Conservation (phyloP, 2,888 invertebrate species). For the Drosophila tanythrix region DNA sequence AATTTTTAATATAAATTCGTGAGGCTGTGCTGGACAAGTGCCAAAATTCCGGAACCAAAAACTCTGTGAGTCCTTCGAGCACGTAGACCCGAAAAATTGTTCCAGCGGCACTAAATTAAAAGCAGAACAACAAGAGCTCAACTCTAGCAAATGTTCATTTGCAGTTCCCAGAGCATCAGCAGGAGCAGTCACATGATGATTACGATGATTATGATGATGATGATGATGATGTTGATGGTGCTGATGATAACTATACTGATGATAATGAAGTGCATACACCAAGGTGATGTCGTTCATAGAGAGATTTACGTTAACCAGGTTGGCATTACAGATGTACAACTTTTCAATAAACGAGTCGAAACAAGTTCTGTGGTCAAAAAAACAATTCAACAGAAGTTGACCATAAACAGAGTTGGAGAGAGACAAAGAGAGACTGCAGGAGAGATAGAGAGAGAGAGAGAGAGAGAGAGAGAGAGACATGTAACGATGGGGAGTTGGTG, state of each 20-base stretch:
- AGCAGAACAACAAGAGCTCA: slow-evolving; percentile 54
- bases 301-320: slow-evolving; percentile 45
- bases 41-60: slow-evolving; percentile 30
- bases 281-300: slow-evolving; percentile 56
- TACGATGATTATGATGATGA: not conserved
- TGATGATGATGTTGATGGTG: slow-evolving; percentile 10
- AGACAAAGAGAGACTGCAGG: not conserved
- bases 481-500: not conserved
- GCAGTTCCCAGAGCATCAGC: slow-evolving; percentile 33
- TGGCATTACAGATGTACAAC: slow-evolving; percentile 51
- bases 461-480: not conserved
- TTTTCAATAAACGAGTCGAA: slow-evolving; percentile 76
- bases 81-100: slow-evolving; percentile 44
- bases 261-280: slow-evolving; percentile 48
- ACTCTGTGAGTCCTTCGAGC: slow-evolving; percentile 21
- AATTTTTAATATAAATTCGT: slow-evolving; percentile 81
- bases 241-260: slow-evolving; percentile 2
- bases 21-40: slow-evolving; percentile 59
- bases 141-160: slow-evolving; percentile 67
- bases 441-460: not conserved
- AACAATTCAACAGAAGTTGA: slow-evolving; percentile 56
- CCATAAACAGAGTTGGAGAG: not conserved
- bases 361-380: slow-evolving; percentile 52
- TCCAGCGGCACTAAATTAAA: slow-evolving; percentile 72
- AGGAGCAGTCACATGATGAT: not conserved